A percentile compares a stretch with the other conserved stretches of the same genome.
Evolutionary conservation across 2,888 invertebrate genomes (phyloP).

Genomic region (Drosophila acutilabella): DNA sequence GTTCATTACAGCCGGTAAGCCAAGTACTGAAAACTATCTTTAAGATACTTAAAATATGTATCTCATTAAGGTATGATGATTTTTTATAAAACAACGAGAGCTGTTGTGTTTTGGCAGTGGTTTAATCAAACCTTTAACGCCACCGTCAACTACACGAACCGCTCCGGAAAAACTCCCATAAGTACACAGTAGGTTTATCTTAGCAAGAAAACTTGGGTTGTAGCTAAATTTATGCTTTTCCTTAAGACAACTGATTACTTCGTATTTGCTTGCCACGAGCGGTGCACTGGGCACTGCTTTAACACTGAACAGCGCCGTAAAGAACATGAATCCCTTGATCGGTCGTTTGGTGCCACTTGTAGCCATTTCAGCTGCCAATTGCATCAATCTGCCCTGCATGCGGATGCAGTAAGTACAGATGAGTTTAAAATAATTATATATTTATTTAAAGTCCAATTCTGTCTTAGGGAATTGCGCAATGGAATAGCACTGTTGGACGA

Average conservation of each 20-base stretch:
- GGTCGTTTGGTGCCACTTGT: slow-evolving; percentile 97
- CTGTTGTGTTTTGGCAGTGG: slow-evolving; percentile 99
- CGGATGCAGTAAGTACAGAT: slow-evolving; percentile 89
- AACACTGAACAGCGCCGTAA: slow-evolving; percentile 92
- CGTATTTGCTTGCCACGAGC: slow-evolving; percentile 95
- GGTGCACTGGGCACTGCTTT: slow-evolving; percentile 97
- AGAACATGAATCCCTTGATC: slow-evolving; percentile 86
- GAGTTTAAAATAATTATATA: too few species aligned
- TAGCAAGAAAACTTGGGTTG: too few species aligned
- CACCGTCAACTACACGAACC: slow-evolving; percentile 98
- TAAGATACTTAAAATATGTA: not conserved
- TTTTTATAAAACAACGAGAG: slow-evolving; percentile 96
- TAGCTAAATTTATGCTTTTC: too few species aligned
- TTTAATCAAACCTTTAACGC: slow-evolving; percentile 98
- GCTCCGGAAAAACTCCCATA: slow-evolving; percentile 92
- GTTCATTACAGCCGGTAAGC: slow-evolving; percentile 93
- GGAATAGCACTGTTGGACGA: slow-evolving; percentile 94
- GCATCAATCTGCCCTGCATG: slow-evolving; percentile 99
- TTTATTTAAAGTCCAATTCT: not conserved
- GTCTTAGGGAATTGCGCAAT: slow-evolving; percentile 89
- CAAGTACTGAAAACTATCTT: not conserved
- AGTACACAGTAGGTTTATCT: slow-evolving; percentile 74
- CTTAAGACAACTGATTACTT: slow-evolving; percentile 90
- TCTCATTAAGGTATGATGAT: slow-evolving; percentile 92
- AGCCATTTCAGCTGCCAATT: slow-evolving; percentile 98